Evolutionary conservation across 2,797 vertebrate genomes (phyloP), one percentile per base, ranked within the genome.

Genomic region (Falco cherrug): DNA sequence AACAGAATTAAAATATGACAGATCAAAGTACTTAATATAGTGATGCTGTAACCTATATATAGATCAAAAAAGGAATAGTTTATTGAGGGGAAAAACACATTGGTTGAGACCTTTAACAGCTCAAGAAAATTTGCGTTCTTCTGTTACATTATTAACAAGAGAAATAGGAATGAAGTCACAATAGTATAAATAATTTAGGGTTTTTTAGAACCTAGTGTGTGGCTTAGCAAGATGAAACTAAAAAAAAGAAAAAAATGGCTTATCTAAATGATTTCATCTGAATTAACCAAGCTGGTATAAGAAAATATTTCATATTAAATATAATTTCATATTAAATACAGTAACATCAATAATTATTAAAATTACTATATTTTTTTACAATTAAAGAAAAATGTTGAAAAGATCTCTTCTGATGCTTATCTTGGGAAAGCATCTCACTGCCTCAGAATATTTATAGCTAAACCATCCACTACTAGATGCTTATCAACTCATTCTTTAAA

Each of bases 61-160:
- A 54, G 78, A 80, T 68, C 24, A 75, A 87, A 77, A 89, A 81
- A 54, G 24, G 11, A 83, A 71, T 13, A 57, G 57, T 65, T 37
- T 37, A 56, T 18, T 75, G 33, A 61, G 7, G 3, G 8, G 28
- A 16, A 22, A 67, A 80, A 87, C 56, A 47, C 29, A 10, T 25
- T 75, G 9, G 6, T 48, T 76, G 88, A 67, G 59, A 84, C 21
- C 70, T 59, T 61, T 59, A 82, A 88, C 35, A 84, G 57, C 43
- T 70, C 25, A 89, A 70, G 57, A 87, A 69, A 57, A 82, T 37
- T 5, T 48, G 25, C 47, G 19, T 71, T 84, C 29, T 92, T 86
- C 71, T 94, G 45, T 83, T 94, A 80, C 88, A 93, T 96, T 92
- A 94, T 93, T 94, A 96, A 93, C 45, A 73, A 57, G 9, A 89